Conservation (phyloP, 2,113 vertebrate species). For the Chlorocebus sabaeus region DNA sequence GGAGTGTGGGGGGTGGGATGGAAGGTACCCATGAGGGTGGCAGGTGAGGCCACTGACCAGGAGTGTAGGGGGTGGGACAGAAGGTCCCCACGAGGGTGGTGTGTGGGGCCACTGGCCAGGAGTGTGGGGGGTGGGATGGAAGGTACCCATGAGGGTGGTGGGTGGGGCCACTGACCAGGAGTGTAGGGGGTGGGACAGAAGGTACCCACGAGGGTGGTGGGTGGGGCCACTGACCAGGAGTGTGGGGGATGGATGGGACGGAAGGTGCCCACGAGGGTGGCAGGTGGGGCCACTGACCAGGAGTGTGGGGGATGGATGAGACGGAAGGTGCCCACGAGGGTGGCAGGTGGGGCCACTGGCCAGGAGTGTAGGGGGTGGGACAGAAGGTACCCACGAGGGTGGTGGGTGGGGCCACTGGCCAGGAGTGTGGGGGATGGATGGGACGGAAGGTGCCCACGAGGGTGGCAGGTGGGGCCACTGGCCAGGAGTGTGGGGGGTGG, state of each 20-base stretch:
- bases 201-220: fast-evolving
- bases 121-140: neutral
- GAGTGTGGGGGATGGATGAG: neutral
- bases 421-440: neutral
- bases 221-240: too few relatives aligned
- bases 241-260: neutral
- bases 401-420: too few relatives aligned
- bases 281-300: fast-evolving
- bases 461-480: too few relatives aligned
- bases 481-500: neutral
- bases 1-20: neutral
- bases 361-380: neutral
- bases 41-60: too few relatives aligned
- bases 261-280: neutral
- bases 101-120: too few relatives aligned
- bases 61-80: neutral
- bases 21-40: neutral
- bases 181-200: neutral
- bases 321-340: too few relatives aligned
- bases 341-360: too few relatives aligned
- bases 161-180: fast-evolving
- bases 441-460: too few relatives aligned
- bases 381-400: neutral
- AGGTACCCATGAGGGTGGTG: too few relatives aligned
- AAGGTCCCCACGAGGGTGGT: neutral